Percentiles rank a stretch among this genome's conserved stretches.
These are phyloP conservation scores for Parnassius glacialis DNA, from an alignment of 2,888 invertebrate species.

Conservation along the genomic window DNA sequence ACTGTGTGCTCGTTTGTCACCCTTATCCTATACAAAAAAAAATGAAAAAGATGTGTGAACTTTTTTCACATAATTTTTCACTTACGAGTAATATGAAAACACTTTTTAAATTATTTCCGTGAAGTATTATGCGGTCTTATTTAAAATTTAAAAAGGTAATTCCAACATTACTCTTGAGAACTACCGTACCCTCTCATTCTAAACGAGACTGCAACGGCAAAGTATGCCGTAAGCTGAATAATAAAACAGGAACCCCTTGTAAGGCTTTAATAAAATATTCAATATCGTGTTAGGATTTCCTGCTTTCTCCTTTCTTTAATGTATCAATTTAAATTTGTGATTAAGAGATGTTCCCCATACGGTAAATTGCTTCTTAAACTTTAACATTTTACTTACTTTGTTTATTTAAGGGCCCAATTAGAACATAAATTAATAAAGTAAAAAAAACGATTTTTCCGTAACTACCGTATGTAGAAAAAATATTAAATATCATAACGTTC, in stretches of 20 bases:
- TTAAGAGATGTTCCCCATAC: too few relatives aligned
- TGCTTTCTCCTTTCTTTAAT: neutral
- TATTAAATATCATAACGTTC: too few relatives aligned
- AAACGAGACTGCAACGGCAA: slow-evolving; percentile 5
- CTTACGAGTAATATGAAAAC: neutral
- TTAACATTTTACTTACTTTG: too few relatives aligned
- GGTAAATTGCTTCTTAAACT: too few relatives aligned
- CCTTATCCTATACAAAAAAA: too few relatives aligned
- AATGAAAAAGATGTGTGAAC: too few relatives aligned
- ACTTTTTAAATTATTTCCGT: slow-evolving; percentile 4
- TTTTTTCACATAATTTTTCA: too few relatives aligned
- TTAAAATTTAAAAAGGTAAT: slow-evolving; percentile 18
- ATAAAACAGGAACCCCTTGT: slow-evolving; percentile 16
- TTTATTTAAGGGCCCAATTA: too few relatives aligned
- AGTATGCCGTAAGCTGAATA: slow-evolving; percentile 19
- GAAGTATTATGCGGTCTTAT: neutral
- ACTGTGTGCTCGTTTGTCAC: too few relatives aligned
- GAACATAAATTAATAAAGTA: too few relatives aligned
- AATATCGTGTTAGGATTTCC: slow-evolving; percentile 6
- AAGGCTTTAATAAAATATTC: slow-evolving; percentile 20
- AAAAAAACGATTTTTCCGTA: too few relatives aligned
- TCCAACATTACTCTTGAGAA: slow-evolving; percentile 16
- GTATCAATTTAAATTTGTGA: neutral
- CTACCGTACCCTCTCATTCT: slow-evolving; percentile 5
- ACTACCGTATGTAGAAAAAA: too few relatives aligned